These are phyloP conservation scores for Drosophila ezoana DNA, from an alignment of 2,888 invertebrate species.

Conservation along the genomic window DNA sequence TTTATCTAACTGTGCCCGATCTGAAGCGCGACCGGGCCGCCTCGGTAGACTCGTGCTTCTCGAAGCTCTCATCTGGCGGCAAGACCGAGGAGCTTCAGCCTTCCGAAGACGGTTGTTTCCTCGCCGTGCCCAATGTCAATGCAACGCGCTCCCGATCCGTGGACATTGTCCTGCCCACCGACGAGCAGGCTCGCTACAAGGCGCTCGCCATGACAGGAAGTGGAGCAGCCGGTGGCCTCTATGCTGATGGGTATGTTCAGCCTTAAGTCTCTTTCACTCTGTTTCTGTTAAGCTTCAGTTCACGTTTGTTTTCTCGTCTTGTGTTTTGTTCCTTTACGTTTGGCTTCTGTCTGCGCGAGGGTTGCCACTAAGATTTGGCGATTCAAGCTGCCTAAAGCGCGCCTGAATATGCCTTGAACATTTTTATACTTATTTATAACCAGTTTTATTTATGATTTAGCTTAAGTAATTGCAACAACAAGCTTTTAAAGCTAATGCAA, in stretches of 20 bases:
- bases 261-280: conserved; percentile 18
- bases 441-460: background rate
- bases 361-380: too few species aligned
- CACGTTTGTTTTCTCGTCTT: conserved; percentile 18
- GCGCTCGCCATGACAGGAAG: conserved; percentile 90
- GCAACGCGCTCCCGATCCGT: conserved; percentile 92
- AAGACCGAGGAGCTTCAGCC: conserved; percentile 89
- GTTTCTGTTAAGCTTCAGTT: background rate
- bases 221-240: conserved; percentile 39
- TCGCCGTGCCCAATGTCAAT: conserved; percentile 90
- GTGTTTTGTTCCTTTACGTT: conserved; percentile 11
- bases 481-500: background rate
- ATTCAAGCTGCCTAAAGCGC: background rate
- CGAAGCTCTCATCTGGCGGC: conserved; percentile 90
- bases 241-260: conserved; percentile 62
- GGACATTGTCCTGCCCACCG: conserved; percentile 94
- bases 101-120: conserved; percentile 86
- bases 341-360: conserved; percentile 1
- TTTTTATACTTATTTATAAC: background rate
- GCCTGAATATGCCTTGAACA: background rate
- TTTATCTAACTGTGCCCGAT: conserved; percentile 93
- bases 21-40: conserved; percentile 93
- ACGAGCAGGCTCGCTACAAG: conserved; percentile 93
- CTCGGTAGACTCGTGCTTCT: conserved; percentile 94
- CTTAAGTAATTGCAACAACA: too few species aligned